phyloP scores from a whole-genome alignment of 2,888 invertebrate species.

The Drosophila rellima region DNA sequence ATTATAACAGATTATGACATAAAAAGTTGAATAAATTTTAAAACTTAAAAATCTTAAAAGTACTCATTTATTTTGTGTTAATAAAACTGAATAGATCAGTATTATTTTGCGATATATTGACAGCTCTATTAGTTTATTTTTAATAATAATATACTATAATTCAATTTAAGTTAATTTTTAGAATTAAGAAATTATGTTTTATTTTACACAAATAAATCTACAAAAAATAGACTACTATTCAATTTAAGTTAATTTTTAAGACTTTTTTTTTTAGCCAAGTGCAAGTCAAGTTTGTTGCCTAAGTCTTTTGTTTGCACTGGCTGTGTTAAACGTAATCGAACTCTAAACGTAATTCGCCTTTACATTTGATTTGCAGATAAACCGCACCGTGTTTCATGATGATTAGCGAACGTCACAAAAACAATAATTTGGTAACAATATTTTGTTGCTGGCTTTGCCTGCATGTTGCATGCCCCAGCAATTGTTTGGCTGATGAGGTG shows the following conservation, averaged over 20 bases:
- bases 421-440: slow-evolving; percentile 80
- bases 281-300: slow-evolving; percentile 40
- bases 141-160: too few species aligned
- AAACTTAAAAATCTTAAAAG: too few species aligned
- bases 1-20: too few species aligned
- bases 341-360: slow-evolving; percentile 56
- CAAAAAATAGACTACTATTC: background rate
- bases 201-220: background rate
- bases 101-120: too few species aligned
- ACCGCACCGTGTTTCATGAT: slow-evolving; percentile 59
- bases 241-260: slow-evolving; percentile 4
- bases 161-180: too few species aligned
- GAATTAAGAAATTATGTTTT: background rate
- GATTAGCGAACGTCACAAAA: slow-evolving; percentile 84
- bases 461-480: slow-evolving; percentile 36
- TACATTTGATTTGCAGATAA: slow-evolving; percentile 58
- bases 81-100: too few species aligned
- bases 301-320: slow-evolving; percentile 36
- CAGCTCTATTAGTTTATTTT: too few species aligned
- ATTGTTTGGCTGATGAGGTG: slow-evolving; percentile 53
- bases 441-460: slow-evolving; percentile 60
- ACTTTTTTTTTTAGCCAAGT: background rate
- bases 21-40: too few species aligned
- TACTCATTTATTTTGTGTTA: too few species aligned
- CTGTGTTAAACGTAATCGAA: slow-evolving; percentile 21